Conservation (phyloP, 2,113 vertebrate species). For the Amphiprion percula region DNA sequence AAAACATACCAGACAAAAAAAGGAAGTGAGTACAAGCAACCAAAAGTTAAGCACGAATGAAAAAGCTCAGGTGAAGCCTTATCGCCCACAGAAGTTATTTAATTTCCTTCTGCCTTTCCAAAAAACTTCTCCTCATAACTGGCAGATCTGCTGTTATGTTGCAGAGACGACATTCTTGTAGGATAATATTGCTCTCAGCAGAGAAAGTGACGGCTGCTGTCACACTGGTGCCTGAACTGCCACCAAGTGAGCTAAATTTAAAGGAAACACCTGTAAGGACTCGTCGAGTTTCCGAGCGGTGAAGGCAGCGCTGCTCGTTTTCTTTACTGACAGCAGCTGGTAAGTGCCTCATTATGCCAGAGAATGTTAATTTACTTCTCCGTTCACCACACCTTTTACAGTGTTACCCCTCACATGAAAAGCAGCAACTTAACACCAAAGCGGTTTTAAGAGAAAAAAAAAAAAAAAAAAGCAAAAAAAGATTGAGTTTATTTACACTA, state of each 20-base stretch:
- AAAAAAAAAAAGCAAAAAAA: neutral
- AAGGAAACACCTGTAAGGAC: conserved; percentile 9
- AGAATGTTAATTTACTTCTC: neutral
- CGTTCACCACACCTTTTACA: neutral
- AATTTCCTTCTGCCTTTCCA: conserved; percentile 3
- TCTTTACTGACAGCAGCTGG: neutral
- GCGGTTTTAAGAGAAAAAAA: neutral
- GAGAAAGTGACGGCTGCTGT: conserved; percentile 21
- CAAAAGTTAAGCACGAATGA: conserved; percentile 14
- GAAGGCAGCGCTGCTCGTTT: conserved; percentile 13
- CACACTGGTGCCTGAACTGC: conserved; percentile 3
- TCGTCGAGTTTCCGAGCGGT: neutral
- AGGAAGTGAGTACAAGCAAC: conserved; percentile 23
- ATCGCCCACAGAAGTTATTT: neutral
- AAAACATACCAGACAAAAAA: conserved; percentile 56
- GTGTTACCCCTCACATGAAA: conserved; percentile 9
- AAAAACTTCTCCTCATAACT: neutral
- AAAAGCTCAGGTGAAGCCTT: conserved; percentile 5
- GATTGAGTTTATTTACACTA: conserved; percentile 55
- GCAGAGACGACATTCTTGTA: conserved; percentile 15
- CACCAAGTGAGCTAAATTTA: neutral
- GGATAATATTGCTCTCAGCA: conserved; percentile 34
- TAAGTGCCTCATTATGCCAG: neutral
- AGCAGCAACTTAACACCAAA: conserved; percentile 27
- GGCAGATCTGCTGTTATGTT: conserved; percentile 25